Percentiles rank a stretch among this genome's conserved stretches.
These are phyloP conservation scores for Spodoptera exigua DNA, from an alignment of 2,888 invertebrate species.

Conservation along the genomic window DNA sequence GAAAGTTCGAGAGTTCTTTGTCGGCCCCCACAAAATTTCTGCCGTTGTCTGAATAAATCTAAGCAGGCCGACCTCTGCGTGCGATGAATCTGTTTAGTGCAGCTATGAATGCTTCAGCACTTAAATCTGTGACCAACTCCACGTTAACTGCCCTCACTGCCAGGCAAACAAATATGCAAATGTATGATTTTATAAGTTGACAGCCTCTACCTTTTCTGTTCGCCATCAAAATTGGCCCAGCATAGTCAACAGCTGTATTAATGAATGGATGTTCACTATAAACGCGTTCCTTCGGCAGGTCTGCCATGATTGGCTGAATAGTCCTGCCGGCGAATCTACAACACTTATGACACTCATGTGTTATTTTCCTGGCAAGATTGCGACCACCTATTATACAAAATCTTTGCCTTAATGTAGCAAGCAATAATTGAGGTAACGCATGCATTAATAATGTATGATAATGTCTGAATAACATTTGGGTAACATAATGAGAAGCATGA, in stretches of 20 bases:
- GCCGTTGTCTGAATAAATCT: conserved; percentile 16
- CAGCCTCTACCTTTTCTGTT: conserved; percentile 13
- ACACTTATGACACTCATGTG: conserved; percentile 24
- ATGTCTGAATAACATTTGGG: conserved; percentile 17
- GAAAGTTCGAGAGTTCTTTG: conserved; percentile 12
- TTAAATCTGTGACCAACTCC: conserved; percentile 8
- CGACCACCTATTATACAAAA: conserved; percentile 20
- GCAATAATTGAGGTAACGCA: conserved; percentile 27
- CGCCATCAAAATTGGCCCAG: conserved; percentile 11
- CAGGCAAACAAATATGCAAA: conserved; percentile 13
- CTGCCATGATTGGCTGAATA: conserved; percentile 28
- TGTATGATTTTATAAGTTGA: conserved; percentile 12
- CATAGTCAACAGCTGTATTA: conserved; percentile 26
- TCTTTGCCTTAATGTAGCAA: conserved; percentile 25
- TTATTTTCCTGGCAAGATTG: conserved; percentile 14
- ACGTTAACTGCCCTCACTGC: conserved; percentile 12
- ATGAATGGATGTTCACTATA: conserved; percentile 17
- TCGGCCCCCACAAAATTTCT: conserved; percentile 12
- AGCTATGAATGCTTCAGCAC: conserved; percentile 4
- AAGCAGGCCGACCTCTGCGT: too few species aligned
- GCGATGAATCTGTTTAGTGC: conserved; percentile 6
- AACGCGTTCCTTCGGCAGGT: conserved; percentile 8
- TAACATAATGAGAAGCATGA: conserved; percentile 25
- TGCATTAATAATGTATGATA: conserved; percentile 27
- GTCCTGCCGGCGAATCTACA: conserved; percentile 29